phyloP scores from a whole-genome alignment of 2,113 vertebrate genomes.

The Mastomys natalensis region DNA sequence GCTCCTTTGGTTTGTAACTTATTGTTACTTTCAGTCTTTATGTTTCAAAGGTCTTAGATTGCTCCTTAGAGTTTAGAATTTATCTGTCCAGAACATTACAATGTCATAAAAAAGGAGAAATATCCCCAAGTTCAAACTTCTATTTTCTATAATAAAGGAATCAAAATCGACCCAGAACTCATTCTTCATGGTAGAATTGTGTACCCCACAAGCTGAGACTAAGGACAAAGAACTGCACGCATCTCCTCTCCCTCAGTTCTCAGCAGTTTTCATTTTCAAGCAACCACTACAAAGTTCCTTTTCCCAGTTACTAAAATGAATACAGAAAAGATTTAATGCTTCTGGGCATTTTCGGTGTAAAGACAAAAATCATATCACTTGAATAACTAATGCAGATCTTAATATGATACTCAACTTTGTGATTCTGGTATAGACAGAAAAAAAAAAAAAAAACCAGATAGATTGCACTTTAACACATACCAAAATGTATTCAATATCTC shows the following conservation, averaged over 20 bases:
- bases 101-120: slow-evolving; percentile 74
- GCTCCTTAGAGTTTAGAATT: slow-evolving; percentile 76
- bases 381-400: slow-evolving; percentile 77
- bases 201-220: slow-evolving; percentile 66
- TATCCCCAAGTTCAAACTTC: slow-evolving; percentile 73
- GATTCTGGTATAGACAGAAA: slow-evolving; percentile 50
- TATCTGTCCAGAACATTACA: slow-evolving; percentile 80
- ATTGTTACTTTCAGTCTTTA: slow-evolving; percentile 78
- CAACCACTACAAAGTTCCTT: slow-evolving; percentile 76
- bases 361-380: slow-evolving; percentile 59
- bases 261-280: slow-evolving; percentile 76
- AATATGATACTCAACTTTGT: slow-evolving; percentile 73
- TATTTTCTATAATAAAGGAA: slow-evolving; percentile 78
- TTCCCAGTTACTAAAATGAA: slow-evolving; percentile 74
- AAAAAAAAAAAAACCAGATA: slow-evolving; percentile 62
- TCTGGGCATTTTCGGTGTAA: slow-evolving; percentile 57
- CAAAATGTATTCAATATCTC: slow-evolving; percentile 66
- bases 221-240: slow-evolving; percentile 68
- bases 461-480: slow-evolving; percentile 59
- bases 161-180: slow-evolving; percentile 73
- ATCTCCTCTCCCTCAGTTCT: slow-evolving; percentile 57
- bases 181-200: slow-evolving; percentile 72
- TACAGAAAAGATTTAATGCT: slow-evolving; percentile 73
- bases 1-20: slow-evolving; percentile 75
- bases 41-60: slow-evolving; percentile 78